Base-by-base conservation (phyloP, 2,113 vertebrate species). In the Bubo bubo region DNA sequence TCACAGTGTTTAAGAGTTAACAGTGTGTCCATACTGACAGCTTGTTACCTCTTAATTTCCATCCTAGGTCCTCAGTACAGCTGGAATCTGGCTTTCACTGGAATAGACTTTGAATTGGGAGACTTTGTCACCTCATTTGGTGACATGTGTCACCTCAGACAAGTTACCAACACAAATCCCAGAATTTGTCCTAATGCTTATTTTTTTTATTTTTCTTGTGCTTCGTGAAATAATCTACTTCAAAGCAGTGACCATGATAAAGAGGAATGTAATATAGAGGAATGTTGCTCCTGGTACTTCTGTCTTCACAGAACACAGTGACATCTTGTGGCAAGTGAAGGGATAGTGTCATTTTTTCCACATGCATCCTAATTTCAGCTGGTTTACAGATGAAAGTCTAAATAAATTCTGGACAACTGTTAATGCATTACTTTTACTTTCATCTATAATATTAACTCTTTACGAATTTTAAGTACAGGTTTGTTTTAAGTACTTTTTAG, bases 261-360 rank as follows among this genome's bases (percentile, higher is more conserved):
- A 73, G 30, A 58, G 8, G n/a, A 43, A 55, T 39, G 30, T 45
- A 45, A 45, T 45, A 26, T 9, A 85, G 66, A 52, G 14, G 18
- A 67, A 55, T 56, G 24, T 23, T 75, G 49, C 45, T 79, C 18
- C 50, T 64, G 35, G 52, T 79, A 18, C n/a, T 67, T 28, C 9
- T 18, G 45, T 87, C 84, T 91, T 85, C 53, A 7, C 24, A 86
- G 94, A 89, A 68, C 49, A 95, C 67, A 97, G 93, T 68, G 97
- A 89, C 96, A 95, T 93, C 96, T 96, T 84, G 95, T 94, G 97
- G 94, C 80, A 20, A 27, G 16, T 14, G 32, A 66, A 68, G 7
- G 45, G 27, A 62, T 34, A 21, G 50, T 41, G 21, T 28, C 0
- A 10, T 35, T 79, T 89, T 85, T 56, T 45, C 30, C 64, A 67